A percentile compares a stretch with the other conserved stretches of the same genome.
Conservation (phyloP, 2,888 invertebrate genomes). For the Epinotia nisella region DNA sequence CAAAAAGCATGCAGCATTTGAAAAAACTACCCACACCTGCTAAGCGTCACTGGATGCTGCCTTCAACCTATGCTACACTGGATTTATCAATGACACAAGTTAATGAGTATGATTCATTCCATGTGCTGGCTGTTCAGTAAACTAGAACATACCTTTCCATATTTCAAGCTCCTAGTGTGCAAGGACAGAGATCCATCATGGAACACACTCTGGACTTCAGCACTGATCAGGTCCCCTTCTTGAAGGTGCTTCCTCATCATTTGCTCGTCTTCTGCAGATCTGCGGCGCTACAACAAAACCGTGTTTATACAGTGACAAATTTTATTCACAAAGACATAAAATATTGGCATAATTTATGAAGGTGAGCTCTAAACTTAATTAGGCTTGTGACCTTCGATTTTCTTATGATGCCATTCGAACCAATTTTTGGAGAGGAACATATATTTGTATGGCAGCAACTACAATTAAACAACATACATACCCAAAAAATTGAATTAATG, state of each 20-base stretch:
- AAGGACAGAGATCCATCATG: conserved; percentile 96
- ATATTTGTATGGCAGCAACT: no score
- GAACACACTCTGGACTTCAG: conserved; percentile 97
- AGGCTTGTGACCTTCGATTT: no score
- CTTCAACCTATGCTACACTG: neutral
- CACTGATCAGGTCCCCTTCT: conserved; percentile 98
- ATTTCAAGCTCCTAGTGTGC: conserved; percentile 98
- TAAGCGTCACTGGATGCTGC: neutral
- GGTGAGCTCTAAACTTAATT: no score
- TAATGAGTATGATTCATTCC: neutral
- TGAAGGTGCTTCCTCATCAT: conserved; percentile 97
- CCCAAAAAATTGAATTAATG: no score
- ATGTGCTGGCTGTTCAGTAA: neutral
- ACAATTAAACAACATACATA: no score
- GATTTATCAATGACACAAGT: neutral
- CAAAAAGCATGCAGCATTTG: neutral
- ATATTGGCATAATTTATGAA: neutral
- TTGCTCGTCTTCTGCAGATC: conserved; percentile 98
- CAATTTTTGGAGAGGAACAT: no score
- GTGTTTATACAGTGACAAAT: conserved; percentile 40
- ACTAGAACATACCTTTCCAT: conserved; percentile 91
- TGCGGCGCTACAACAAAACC: conserved; percentile 86
- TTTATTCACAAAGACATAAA: neutral
- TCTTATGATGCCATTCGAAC: no score
- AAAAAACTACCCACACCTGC: neutral